Base-by-base conservation (phyloP, 2,797 vertebrate species). In the Danio kyathit region DNA sequence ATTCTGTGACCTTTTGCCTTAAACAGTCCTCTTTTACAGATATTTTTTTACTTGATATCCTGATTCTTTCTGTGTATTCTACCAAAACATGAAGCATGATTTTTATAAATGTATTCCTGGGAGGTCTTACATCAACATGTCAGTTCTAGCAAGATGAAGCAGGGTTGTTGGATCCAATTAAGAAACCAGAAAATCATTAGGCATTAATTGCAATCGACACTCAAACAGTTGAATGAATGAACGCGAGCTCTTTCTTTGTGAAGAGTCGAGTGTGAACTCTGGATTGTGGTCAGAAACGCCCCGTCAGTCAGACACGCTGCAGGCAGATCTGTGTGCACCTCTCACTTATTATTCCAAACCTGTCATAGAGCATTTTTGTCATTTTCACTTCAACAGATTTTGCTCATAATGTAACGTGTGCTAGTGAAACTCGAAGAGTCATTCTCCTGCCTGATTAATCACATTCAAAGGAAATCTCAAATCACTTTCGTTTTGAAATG, bases 331-430 rank as follows among this genome's bases (percentile, higher is more conserved):
- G 7, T 17, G 6, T 63, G 40, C 2, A 71, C 14, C 48, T 61
- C 4, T 46, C 9, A 12, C 17, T 64, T 64, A 17, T 11, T 7
- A 44, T 6, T 14, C 19, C 19, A 56, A 65, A 74, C 61, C 70
- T 40, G 79, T 14, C 70, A 49, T 56, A 66, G 16, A 80, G 41
- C 51, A 74, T 80, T 66, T 65, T 80, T 74, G n/a, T 74, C 3
- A 74, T 72, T 76, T 72, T 17, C 17, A 43, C 5, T 2, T 19
- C 11, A 59, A 38, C 19, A 43, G 16, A 13, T 29, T 60, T 51
- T 59, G 16, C 57, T 60, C 0, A 1, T 9, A 38, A 38, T 14
- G 11, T 19, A 0, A 59, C 44, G 43, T 41, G 43, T 61, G 7
- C 19, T 16, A 38, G 6, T 38, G 43, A 74, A 29, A n/a, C 46